A percentile compares a stretch with the other conserved stretches of the same genome.
These are phyloP conservation scores for Champsocephalus esox DNA, from an alignment of 2,797 vertebrate species.

Conservation along the genomic window DNA sequence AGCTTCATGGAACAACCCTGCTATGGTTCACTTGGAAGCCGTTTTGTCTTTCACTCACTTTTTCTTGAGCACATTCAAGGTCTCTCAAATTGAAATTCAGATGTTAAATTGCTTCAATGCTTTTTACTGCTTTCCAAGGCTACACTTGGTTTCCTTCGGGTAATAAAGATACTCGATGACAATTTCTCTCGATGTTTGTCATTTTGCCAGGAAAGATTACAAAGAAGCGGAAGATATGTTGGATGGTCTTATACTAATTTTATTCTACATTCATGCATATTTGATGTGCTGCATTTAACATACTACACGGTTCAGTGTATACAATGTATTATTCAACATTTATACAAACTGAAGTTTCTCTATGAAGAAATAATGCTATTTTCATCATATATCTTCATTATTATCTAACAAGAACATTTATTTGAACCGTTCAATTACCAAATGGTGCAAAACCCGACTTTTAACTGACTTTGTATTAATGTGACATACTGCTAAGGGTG, in stretches of 20 bases:
- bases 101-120: constrained; percentile 10
- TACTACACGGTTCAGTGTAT: background rate
- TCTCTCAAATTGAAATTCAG: constrained; percentile 25
- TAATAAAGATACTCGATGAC: background rate
- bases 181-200: background rate
- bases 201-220: background rate
- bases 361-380: too few relatives aligned
- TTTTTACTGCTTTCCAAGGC: background rate
- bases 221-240: background rate
- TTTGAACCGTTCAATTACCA: background rate
- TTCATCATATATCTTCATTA: background rate
- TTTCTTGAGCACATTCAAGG: constrained; percentile 23
- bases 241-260: background rate
- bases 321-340: background rate
- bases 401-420: background rate
- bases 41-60: constrained; percentile 45
- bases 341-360: background rate
- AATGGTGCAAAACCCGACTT: background rate
- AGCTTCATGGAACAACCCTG: constrained; percentile 34
- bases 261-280: background rate
- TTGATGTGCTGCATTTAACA: constrained; percentile 2
- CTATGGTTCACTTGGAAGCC: constrained; percentile 27
- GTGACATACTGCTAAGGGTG: background rate
- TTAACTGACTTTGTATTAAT: background rate
- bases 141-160: constrained; percentile 2